Evolutionary conservation across 2,888 invertebrate genomes (phyloP), one percentile per base, ranked within the genome.

Genomic region (Therioaphis trifolii): DNA sequence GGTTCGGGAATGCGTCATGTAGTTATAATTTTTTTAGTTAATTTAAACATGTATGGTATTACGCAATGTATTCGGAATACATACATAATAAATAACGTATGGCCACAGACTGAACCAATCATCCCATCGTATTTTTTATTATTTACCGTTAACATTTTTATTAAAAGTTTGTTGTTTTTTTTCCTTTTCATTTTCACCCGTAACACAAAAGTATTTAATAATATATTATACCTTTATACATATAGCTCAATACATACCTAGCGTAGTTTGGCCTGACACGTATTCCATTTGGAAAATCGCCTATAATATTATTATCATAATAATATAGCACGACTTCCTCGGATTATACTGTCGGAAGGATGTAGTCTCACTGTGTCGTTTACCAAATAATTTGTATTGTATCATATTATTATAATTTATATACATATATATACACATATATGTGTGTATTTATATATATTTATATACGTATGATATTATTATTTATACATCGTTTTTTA

Each of bases 161-260:
- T 58, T 61, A 40, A 58, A 61, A 61, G 43, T 75, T 61, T 75
- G 58, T 61, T 61, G 75, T 35, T 9, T 75, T 58, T 75, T 43
- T 74, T 58, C 24, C 40, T 55, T 61, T 75, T 61, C 75, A 27
- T 75, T 75, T 75, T 75, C 75, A 75, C 75, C 43, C 75, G 18
- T 75, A 75, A 61, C 40, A 75, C 27, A 49, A 46, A 61, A 35
- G n/a, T 35, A 35, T 35, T 9, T 61, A 15, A 63, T 29, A 29
- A 15, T 29, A 63, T 68, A 52, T 52, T 52, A 52, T 52, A 35
- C 35, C 35, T 35, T 5, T 7, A 35, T 35, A 35, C 35, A 35
- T 35, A 5, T 35, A 5, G 35, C 35, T 35, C 3, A 35, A 35
- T 35, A 35, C 35, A 35, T 35, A 14, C 46, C n/a, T n/a, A 52